Evolutionary conservation across 2,113 vertebrate species (phyloP).

Genomic region (Pachycephala philippinensis): DNA sequence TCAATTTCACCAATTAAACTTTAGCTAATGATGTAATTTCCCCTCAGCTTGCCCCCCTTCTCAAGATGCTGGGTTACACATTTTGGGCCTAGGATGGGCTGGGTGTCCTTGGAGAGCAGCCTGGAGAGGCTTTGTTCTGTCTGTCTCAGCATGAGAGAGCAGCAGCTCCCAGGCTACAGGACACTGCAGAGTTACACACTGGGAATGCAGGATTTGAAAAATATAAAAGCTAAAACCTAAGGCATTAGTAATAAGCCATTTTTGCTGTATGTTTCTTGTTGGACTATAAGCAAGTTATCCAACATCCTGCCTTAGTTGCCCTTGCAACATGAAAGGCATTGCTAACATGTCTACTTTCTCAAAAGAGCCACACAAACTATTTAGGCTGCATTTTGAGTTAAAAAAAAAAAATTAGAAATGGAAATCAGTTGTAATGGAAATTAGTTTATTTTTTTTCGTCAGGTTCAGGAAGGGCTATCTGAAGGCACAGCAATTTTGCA

Average conservation of each 20-base stretch:
- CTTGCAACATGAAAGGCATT: neutral
- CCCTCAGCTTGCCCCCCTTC: no score
- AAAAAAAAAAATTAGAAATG: neutral
- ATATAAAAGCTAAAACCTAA: no score
- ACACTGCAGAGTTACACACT: no score
- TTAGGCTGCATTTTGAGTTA: neutral
- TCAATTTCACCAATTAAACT: no score
- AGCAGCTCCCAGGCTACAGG: no score
- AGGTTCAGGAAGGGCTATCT: neutral
- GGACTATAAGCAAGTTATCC: neutral
- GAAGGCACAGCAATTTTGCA: neutral
- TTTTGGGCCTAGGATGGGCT: no score
- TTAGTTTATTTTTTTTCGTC: neutral
- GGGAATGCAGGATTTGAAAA: no score
- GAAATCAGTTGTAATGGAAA: neutral
- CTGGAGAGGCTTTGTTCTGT: no score
- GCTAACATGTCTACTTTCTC: neutral
- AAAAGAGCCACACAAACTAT: neutral
- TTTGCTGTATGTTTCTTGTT: neutral
- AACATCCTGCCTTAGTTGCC: neutral
- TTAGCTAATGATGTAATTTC: no score
- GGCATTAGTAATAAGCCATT: neutral
- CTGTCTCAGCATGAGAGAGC: no score
- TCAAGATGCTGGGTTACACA: no score
- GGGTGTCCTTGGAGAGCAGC: no score